Evolutionary conservation across 2,888 invertebrate species (phyloP).

Genomic region (Acanthopleura granulata): DNA sequence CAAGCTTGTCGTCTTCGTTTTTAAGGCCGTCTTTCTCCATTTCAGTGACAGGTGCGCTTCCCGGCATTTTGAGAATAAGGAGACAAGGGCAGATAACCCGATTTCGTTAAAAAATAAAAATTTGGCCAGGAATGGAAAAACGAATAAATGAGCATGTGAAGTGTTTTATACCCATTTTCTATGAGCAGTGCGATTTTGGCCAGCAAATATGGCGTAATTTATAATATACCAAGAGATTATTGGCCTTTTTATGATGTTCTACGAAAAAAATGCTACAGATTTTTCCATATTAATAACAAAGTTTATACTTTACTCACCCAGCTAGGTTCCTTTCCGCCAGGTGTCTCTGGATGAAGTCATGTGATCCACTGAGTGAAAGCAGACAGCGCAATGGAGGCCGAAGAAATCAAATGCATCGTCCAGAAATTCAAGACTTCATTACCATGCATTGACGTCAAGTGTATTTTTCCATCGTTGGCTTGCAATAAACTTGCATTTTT

Average conservation of each 20-base stretch:
- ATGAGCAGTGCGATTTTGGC: too few species aligned
- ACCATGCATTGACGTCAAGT: not conserved
- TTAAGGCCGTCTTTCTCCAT: not conserved
- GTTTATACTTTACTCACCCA: too few species aligned
- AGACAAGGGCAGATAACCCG: not conserved
- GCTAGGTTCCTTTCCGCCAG: not conserved
- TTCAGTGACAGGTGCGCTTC: not conserved
- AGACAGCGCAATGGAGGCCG: not conserved
- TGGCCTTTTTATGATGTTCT: too few species aligned
- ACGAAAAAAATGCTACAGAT: too few species aligned
- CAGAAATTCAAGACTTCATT: conserved; percentile 4
- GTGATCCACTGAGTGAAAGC: conserved; percentile 1
- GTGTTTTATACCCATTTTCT: too few species aligned
- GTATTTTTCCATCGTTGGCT: not conserved
- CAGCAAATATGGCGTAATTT: too few species aligned
- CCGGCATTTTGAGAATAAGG: not conserved
- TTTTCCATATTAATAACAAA: too few species aligned
- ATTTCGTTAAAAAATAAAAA: too few species aligned
- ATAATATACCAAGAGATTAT: too few species aligned
- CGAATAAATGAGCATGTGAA: too few species aligned
- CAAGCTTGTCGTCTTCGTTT: not conserved
- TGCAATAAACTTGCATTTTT: conserved; percentile 9
- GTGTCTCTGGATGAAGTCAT: not conserved
- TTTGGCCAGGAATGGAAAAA: too few species aligned
- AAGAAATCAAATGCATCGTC: not conserved